phyloP scores from a whole-genome alignment of 2,113 vertebrate species.

The Melanotaenia duboulayi region DNA sequence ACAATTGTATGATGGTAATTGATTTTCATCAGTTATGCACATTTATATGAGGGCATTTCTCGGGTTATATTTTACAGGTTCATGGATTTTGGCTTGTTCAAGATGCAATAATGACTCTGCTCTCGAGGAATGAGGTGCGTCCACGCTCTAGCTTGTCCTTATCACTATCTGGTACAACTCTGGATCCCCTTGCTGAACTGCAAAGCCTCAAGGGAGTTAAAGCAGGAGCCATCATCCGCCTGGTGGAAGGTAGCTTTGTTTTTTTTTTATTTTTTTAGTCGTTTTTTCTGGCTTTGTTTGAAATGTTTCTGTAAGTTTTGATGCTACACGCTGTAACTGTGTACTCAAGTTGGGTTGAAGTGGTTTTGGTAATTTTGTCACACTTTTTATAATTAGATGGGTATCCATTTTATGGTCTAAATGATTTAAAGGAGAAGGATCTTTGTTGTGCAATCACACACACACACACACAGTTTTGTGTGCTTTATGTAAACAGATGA shows the following conservation, averaged over 20 bases:
- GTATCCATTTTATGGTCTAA: background rate
- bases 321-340: background rate
- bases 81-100: conserved; percentile 82
- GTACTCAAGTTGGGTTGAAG: background rate
- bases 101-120: conserved; percentile 72
- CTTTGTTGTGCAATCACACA: background rate
- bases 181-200: conserved; percentile 79
- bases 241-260: conserved; percentile 78
- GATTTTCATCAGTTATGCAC: background rate
- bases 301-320: background rate
- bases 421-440: background rate
- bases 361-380: background rate
- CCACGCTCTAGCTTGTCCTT: conserved; percentile 80
- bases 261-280: background rate
- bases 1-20: background rate
- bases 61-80: conserved; percentile 63
- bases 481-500: conserved; percentile 37
- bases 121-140: conserved; percentile 78
- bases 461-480: conserved; percentile 1
- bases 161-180: conserved; percentile 69
- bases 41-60: background rate
- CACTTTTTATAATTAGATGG: background rate
- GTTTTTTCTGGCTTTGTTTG: background rate
- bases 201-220: conserved; percentile 80
- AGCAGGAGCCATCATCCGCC: conserved; percentile 77